These are phyloP conservation scores for Polymixis flavicincta DNA, from an alignment of 2,888 invertebrate species.

Conservation along the genomic window DNA sequence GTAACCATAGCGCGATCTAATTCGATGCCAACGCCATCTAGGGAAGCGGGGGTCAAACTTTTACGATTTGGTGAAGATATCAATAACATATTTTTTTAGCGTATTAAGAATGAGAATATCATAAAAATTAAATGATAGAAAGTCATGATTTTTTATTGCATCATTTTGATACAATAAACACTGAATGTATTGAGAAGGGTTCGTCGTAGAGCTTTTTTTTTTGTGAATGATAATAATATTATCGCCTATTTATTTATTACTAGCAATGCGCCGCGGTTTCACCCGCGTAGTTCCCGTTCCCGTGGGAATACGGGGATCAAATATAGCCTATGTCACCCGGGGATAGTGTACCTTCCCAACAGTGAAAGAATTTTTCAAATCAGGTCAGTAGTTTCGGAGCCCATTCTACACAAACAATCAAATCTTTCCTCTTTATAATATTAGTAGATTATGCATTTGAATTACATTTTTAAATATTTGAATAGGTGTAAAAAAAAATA, in stretches of 20 bases:
- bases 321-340: too few relatives aligned
- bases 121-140: neutral
- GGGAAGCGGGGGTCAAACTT: conserved; percentile 15
- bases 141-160: neutral
- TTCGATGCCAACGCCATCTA: conserved; percentile 48
- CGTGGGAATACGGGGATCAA: too few relatives aligned
- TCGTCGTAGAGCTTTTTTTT: neutral
- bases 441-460: neutral
- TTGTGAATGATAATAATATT: too few relatives aligned
- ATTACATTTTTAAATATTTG: neutral
- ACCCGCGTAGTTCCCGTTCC: too few relatives aligned
- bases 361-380: too few relatives aligned
- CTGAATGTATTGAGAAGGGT: neutral
- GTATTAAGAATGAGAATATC: neutral
- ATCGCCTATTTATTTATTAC: neutral
- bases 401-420: too few relatives aligned
- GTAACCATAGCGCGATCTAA: conserved; percentile 50
- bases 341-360: too few relatives aligned
- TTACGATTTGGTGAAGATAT: neutral
- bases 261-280: too few relatives aligned
- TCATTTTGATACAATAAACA: neutral
- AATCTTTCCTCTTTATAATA: too few relatives aligned
- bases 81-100: neutral
- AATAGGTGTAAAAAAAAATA: neutral
- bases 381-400: too few relatives aligned